Base-by-base conservation (phyloP, 2,113 vertebrate species). In the Dicrurus megarhynchus region DNA sequence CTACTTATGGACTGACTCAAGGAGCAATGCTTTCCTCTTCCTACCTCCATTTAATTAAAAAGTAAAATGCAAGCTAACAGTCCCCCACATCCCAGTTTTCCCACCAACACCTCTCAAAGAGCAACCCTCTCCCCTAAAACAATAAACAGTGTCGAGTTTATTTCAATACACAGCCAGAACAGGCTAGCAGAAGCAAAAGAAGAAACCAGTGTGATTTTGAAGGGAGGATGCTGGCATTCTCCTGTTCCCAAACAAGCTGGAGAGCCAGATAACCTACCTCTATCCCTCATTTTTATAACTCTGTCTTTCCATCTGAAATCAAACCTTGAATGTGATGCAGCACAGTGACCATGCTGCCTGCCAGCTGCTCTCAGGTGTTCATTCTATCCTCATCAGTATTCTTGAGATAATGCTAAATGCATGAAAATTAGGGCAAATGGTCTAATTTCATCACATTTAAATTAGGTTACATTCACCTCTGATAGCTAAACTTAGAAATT, bases 391-490 rank as follows among this genome's bases (percentile, higher is more conserved):
- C 83, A 79, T 73, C 76, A 59, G 83, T 92, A 89, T 92, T 93
- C 80, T 16, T 82, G 28, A 86, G 86, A 82, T 76, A 94, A 93
- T 37, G 52, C 33, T 75, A 74, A 89, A 63, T 68, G 49, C 53
- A 60, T 47, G 57, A 92, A 95, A 96, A 96, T 93, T 93, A 96
- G 96, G 80, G 41, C 96, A 95, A 92, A 89, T 0, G 0, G 41
- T 84, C 88, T 94, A 96, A 96, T 96, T 97, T 95, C 76, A 94
- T 92, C 80, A 27, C 69, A 32, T 81, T 95, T 82, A 92, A 97
- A 96, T 93, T 95, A 96, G 96, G 96, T 93, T 89, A 42, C 3
- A 6, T 57, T 96, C 95, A 96, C 93, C 95, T 94, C 80, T 84
- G 61, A 39, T 57, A 68, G 69, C 86, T 96, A 95, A 95, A 93